Percentiles rank a stretch among this genome's conserved stretches.
These are phyloP conservation scores for Ochotona princeps DNA, from an alignment of 2,113 vertebrate species.

Conservation along the genomic window DNA sequence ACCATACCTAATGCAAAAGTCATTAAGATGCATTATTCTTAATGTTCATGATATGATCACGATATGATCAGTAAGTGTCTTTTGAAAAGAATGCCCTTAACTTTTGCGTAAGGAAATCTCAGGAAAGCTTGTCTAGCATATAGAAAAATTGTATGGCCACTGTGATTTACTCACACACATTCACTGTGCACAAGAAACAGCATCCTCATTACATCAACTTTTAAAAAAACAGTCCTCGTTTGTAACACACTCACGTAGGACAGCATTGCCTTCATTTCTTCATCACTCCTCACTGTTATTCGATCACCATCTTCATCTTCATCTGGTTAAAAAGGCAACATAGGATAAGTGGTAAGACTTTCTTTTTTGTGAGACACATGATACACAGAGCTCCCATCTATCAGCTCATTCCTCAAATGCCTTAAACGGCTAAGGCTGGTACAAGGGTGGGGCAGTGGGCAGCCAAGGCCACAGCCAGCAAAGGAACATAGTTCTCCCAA, in stretches of 20 bases:
- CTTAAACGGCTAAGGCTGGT: no score
- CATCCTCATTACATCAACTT: slow-evolving; percentile 16
- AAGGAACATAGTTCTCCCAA: no score
- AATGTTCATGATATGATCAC: slow-evolving; percentile 96
- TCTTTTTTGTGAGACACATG: background rate
- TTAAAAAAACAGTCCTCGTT: background rate
- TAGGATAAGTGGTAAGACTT: background rate
- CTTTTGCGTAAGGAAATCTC: slow-evolving; percentile 53
- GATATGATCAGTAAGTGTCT: slow-evolving; percentile 95
- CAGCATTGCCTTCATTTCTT: slow-evolving; percentile 99
- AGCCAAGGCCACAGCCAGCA: no score
- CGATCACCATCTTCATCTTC: slow-evolving; percentile 99
- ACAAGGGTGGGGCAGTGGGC: no score
- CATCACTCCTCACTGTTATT: slow-evolving; percentile 98
- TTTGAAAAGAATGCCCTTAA: slow-evolving; percentile 75
- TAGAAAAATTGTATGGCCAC: slow-evolving; percentile 34
- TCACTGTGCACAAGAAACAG: slow-evolving; percentile 28
- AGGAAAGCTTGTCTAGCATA: slow-evolving; percentile 52
- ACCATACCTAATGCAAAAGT: slow-evolving; percentile 96
- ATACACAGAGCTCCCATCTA: no score
- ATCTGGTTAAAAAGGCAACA: slow-evolving; percentile 86
- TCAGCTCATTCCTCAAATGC: no score
- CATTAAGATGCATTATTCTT: slow-evolving; percentile 98
- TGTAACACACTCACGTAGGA: slow-evolving; percentile 93
- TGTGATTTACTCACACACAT: slow-evolving; percentile 47